phyloP scores from a whole-genome alignment of 2,888 invertebrate genomes.

The Limnephilus marmoratus region DNA sequence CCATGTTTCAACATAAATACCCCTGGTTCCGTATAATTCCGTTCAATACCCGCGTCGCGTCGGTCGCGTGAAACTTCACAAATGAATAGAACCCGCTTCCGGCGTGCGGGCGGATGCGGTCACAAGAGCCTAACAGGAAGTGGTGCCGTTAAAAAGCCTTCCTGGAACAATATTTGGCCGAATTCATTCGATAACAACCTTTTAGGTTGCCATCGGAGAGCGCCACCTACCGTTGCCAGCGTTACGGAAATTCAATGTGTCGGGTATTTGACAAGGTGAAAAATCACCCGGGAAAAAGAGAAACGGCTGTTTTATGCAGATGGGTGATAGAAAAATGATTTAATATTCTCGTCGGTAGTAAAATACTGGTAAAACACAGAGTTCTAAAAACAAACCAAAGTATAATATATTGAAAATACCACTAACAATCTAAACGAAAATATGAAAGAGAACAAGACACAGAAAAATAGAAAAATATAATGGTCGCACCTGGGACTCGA shows the following conservation, averaged over 20 bases:
- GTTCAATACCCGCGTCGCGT: neutral
- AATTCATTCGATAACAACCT: slow-evolving; percentile 37
- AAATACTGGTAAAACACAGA: neutral
- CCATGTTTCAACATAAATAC: neutral
- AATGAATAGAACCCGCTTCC: neutral
- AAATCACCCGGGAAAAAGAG: neutral
- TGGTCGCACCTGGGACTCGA: too few species aligned
- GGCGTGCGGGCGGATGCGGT: neutral
- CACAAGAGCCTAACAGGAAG: slow-evolving; percentile 40
- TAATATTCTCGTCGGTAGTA: neutral
- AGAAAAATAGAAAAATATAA: too few species aligned
- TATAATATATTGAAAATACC: too few species aligned
- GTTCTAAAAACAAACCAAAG: neutral
- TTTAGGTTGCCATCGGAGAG: neutral
- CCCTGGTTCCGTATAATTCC: neutral
- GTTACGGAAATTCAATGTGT: slow-evolving; percentile 6
- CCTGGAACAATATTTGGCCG: slow-evolving; percentile 14
- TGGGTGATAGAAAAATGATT: neutral
- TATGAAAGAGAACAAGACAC: too few species aligned
- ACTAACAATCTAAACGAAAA: too few species aligned
- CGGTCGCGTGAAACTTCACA: slow-evolving; percentile 11
- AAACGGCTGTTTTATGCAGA: neutral
- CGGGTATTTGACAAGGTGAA: neutral
- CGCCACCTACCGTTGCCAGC: neutral
- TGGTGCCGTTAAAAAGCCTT: slow-evolving; percentile 16